Evolutionary conservation across 35 echinoderm and acorn worm genomes (phyloP).

Genomic region (Heliocidaris tuberculata): DNA sequence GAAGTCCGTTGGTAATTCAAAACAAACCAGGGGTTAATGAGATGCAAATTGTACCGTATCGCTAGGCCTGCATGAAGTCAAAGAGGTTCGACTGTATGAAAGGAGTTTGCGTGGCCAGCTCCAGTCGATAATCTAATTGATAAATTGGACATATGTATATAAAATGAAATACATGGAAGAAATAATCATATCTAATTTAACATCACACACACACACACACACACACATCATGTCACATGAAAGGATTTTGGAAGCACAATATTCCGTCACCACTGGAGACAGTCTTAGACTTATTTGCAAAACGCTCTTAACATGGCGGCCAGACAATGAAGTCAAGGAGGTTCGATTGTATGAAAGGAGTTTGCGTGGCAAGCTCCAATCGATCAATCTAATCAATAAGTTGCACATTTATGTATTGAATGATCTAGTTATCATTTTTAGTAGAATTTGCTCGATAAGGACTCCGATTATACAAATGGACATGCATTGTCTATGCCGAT

Average conservation of each 20-base stretch:
- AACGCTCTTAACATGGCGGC: neutral
- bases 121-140: neutral
- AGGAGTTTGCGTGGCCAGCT: neutral
- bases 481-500: no score
- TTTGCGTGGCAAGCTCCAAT: neutral
- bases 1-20: no score
- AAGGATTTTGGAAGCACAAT: neutral
- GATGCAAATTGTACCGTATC: no score
- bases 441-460: neutral
- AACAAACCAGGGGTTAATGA: no score
- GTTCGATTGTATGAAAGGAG: neutral
- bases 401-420: neutral
- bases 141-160: neutral
- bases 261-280: neutral
- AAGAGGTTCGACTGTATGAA: neutral
- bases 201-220: neutral
- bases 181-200: neutral
- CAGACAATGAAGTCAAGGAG: neutral
- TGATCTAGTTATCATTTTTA: neutral
- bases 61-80: no score
- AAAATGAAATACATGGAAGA: no score
- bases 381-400: neutral
- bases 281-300: neutral
- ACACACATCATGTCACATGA: neutral
- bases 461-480: no score